Conservation (phyloP, 2,797 vertebrate species). For the Danio choprae region DNA sequence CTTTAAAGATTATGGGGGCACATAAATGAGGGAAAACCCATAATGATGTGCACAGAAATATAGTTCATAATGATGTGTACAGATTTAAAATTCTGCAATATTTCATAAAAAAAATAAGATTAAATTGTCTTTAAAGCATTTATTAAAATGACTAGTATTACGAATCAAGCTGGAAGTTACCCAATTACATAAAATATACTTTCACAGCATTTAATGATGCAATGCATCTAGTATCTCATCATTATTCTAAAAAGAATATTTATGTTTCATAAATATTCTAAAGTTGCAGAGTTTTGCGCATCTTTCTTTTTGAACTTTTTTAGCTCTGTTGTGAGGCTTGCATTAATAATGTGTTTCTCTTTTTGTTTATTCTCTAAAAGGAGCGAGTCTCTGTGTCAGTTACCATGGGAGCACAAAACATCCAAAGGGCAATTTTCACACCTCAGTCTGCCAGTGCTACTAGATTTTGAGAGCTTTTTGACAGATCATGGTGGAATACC, state of each 20-base stretch:
- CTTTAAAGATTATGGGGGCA: no score
- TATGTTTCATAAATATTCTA: neutral
- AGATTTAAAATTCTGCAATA: no score
- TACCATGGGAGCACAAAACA: slow-evolving; percentile 11
- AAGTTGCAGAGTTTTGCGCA: neutral
- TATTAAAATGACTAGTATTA: neutral
- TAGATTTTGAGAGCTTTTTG: slow-evolving; percentile 73
- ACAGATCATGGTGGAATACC: slow-evolving; percentile 61
- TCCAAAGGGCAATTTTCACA: slow-evolving; percentile 34
- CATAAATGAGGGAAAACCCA: no score
- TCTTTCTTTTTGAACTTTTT: neutral
- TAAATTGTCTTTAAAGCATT: neutral
- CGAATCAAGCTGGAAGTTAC: neutral
- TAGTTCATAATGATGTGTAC: no score
- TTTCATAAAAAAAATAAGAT: neutral
- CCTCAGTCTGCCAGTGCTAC: slow-evolving; percentile 65
- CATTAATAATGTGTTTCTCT: slow-evolving; percentile 21
- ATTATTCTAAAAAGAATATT: neutral
- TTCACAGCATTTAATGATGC: neutral
- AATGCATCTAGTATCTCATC: neutral
- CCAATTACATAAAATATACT: neutral
- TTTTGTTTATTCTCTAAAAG: slow-evolving; percentile 46
- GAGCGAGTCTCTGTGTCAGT: slow-evolving; percentile 48
- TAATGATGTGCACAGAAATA: no score
- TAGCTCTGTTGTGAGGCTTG: neutral